phyloP scores from a whole-genome alignment of 2,888 invertebrate species.

The Syritta pipiens region DNA sequence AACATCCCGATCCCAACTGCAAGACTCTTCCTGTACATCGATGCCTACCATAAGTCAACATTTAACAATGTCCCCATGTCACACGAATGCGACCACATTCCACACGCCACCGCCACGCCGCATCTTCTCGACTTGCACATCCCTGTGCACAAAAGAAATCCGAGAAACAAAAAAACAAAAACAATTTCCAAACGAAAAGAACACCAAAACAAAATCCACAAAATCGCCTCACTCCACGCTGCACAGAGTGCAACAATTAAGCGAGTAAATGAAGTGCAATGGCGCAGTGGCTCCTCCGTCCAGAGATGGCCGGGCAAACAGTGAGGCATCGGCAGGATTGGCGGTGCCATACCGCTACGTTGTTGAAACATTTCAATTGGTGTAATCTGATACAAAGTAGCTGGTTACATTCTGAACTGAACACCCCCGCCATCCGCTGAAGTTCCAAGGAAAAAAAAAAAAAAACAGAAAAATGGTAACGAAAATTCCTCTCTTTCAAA shows the following conservation, averaged over 20 bases:
- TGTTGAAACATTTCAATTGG: conserved; percentile 66
- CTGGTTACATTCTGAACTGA: conserved; percentile 42
- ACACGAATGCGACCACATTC: conserved; percentile 8
- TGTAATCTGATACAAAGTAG: conserved; percentile 68
- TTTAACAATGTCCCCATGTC: conserved; percentile 7
- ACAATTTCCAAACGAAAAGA: background rate
- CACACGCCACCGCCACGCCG: conserved; percentile 9
- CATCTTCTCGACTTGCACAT: conserved; percentile 32
- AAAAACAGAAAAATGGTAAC: background rate
- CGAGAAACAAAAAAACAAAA: background rate
- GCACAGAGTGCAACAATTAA: conserved; percentile 57
- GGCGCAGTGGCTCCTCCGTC: conserved; percentile 15
- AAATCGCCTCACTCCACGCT: conserved; percentile 34
- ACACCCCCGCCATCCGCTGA: background rate
- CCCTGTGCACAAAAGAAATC: background rate
- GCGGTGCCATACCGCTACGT: conserved; percentile 39
- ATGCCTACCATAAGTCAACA: conserved; percentile 7
- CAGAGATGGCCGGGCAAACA: background rate
- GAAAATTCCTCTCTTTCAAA: conserved; percentile 35
- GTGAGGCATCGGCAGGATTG: background rate
- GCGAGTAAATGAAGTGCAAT: conserved; percentile 57
- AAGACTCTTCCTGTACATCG: background rate
- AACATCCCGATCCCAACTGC: background rate
- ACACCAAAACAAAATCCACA: conserved; percentile 15
- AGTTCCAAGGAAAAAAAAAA: background rate